These are phyloP conservation scores for Ictalurus punctatus DNA, from an alignment of 2,113 vertebrate species.

Conservation along the genomic window DNA sequence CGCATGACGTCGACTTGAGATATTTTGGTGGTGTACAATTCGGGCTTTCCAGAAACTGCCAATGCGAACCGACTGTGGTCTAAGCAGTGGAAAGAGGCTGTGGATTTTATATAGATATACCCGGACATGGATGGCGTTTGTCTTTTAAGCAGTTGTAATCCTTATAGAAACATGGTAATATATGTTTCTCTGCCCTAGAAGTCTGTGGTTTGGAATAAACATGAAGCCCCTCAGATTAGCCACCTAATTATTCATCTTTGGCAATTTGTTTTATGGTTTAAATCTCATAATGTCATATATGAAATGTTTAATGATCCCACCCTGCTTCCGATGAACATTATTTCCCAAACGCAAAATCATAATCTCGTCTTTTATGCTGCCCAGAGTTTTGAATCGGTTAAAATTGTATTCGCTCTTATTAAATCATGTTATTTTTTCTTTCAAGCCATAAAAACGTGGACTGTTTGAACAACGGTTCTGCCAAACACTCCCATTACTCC, in stretches of 20 bases:
- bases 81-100: neutral
- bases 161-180: neutral
- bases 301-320: neutral
- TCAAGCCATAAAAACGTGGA: constrained; percentile 10
- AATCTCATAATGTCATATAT: neutral
- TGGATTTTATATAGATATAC: neutral
- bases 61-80: neutral
- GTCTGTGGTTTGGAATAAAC: neutral
- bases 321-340: constrained; percentile 2
- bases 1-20: neutral
- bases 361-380: neutral
- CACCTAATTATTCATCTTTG: constrained; percentile 1
- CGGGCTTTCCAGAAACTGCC: neutral
- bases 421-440: neutral
- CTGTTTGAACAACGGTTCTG: constrained; percentile 12
- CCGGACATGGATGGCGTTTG: neutral
- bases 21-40: neutral
- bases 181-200: neutral
- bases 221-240: neutral
- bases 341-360: constrained; percentile 1
- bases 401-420: neutral
- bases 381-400: neutral
- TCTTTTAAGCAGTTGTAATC: neutral
- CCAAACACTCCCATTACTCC: constrained; percentile 28
- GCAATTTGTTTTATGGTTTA: neutral